Evolutionary conservation across 2,797 vertebrate species (phyloP), one percentile per base, ranked within the genome.

Genomic region (Tamandua tetradactyla): DNA sequence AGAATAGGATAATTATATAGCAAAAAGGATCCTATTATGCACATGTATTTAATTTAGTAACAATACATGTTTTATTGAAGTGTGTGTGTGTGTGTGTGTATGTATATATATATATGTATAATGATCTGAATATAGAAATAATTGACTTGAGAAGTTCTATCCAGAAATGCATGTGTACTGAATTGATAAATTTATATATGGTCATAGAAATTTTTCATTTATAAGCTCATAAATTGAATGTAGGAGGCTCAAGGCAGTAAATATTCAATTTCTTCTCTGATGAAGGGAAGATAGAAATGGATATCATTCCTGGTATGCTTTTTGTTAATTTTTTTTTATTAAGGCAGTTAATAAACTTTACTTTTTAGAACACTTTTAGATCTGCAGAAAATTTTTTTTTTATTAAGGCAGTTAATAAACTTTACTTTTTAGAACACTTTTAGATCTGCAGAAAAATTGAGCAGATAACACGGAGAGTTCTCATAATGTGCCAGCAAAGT

Each of bases 91-190:
- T 89, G 15, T 69, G 10, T 59, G 44, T 82, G 15, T 37, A 32
- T 42, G 3, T 69, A 35, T 57, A 7, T 69, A n/a, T 57, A 7
- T 89, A 12, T 62, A 5, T 59, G 37, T 82, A 42, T 18, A 55
- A 55, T 55, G 9, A 27, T 62, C n/a, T 80, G 30, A 89, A 66
- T 59, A 42, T 72, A 78, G 47, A 92, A 78, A 89, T 66, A 59
- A 44, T 64, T 92, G 68, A 12, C 22, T 76, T 94, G 44, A 93
- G 7, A 86, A 76, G n/a, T 80, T 91, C 27, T 93, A 25, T 75
- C 42, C 76, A 30, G 27, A 8, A 86, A 61, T 82, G 17, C 1
- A 44, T 52, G 2, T 74, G 37, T 78, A 84, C 25, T 57, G 91
- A 68, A 30, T 35, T 78, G 17, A 52, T 35, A 74, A 32, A 12